phyloP scores from a whole-genome alignment of 2,888 invertebrate genomes.

The Epirrhoe tristata region DNA sequence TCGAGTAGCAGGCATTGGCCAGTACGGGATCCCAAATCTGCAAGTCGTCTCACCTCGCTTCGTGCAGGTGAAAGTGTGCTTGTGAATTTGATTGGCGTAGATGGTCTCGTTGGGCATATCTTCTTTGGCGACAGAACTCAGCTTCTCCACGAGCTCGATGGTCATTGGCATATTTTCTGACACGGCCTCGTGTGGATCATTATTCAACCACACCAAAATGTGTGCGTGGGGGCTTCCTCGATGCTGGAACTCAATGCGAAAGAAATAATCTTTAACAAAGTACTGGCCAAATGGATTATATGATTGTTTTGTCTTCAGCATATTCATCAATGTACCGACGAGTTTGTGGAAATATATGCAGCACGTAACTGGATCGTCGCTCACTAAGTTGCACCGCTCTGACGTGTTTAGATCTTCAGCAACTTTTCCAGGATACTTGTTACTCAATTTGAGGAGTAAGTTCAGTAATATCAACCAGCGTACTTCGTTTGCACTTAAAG shows the following conservation, averaged over 20 bases:
- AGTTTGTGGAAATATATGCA: slow-evolving; percentile 58
- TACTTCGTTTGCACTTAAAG: slow-evolving; percentile 64
- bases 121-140: slow-evolving; percentile 51
- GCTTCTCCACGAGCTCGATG: slow-evolving; percentile 54
- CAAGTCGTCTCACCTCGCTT: slow-evolving; percentile 51
- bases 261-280: slow-evolving; percentile 54
- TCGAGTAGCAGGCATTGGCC: slow-evolving; percentile 53
- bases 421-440: slow-evolving; percentile 36
- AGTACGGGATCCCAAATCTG: slow-evolving; percentile 55
- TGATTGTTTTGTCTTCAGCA: slow-evolving; percentile 49
- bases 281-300: slow-evolving; percentile 55
- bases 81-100: slow-evolving; percentile 56
- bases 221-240: slow-evolving; percentile 64
- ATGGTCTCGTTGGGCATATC: slow-evolving; percentile 49
- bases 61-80: slow-evolving; percentile 55
- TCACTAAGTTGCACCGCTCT: slow-evolving; percentile 44
- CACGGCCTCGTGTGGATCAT: slow-evolving; percentile 55
- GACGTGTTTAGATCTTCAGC: slow-evolving; percentile 38
- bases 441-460: slow-evolving; percentile 56
- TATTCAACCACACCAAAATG: slow-evolving; percentile 62
- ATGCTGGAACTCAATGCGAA: slow-evolving; percentile 64
- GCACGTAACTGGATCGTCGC: slow-evolving; percentile 53
- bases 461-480: slow-evolving; percentile 57
- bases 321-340: slow-evolving; percentile 47
- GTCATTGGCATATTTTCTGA: slow-evolving; percentile 55